These are phyloP conservation scores for Capreolus pygargus DNA, from an alignment of 2,113 vertebrate species.

Conservation along the genomic window DNA sequence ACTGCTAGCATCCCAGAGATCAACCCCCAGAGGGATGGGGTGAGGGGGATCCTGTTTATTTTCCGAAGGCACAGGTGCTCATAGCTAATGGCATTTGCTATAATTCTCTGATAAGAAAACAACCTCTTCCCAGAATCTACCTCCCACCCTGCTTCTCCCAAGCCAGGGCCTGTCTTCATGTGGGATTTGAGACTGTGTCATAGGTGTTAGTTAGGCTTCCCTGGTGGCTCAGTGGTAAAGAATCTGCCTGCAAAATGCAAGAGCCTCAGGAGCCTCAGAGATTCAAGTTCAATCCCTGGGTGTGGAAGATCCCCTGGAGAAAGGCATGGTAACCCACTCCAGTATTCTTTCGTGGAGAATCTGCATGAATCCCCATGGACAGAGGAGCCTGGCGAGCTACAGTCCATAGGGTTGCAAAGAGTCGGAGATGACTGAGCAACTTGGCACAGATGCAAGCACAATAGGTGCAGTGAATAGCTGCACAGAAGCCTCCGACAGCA, in stretches of 20 bases:
- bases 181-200: neutral
- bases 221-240: neutral
- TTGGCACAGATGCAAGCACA: neutral
- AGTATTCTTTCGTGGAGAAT: neutral
- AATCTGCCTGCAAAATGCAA: neutral
- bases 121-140: slow-evolving; percentile 50
- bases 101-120: slow-evolving; percentile 54
- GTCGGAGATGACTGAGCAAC: neutral
- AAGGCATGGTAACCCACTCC: neutral
- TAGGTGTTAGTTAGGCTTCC: neutral
- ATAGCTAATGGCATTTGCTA: slow-evolving; percentile 22
- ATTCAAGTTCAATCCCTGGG: neutral
- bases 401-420: neutral
- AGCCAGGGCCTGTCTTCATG: neutral
- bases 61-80: slow-evolving; percentile 56
- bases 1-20: neutral
- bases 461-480: neutral
- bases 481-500: neutral
- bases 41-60: neutral
- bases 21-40: neutral
- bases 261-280: neutral
- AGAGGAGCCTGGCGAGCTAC: neutral
- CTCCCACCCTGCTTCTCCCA: neutral
- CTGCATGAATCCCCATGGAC: neutral
- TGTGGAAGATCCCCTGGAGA: neutral